A percentile compares a stretch with the other conserved stretches of the same genome.
Conservation (phyloP, 2,888 invertebrate genomes). For the Pachydiplax longipennis region DNA sequence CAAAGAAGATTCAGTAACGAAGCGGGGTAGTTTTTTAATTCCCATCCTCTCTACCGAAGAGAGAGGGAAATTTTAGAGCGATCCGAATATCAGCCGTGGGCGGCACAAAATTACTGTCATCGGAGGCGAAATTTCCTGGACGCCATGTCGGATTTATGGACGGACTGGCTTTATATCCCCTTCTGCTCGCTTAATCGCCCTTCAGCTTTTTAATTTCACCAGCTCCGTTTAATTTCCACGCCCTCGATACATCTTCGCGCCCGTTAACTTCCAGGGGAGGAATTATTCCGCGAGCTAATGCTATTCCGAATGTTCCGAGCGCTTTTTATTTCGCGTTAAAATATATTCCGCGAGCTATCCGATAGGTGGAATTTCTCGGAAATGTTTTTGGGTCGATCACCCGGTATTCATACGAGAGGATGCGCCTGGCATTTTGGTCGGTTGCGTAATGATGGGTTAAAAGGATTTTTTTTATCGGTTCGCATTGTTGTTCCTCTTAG, state of each 20-base stretch:
- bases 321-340: background rate
- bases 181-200: background rate
- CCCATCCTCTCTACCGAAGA: background rate
- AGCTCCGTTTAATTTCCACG: background rate
- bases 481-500: background rate
- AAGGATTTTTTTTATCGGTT: background rate
- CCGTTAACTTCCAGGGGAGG: background rate
- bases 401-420: background rate
- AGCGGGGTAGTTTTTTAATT: background rate
- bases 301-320: background rate
- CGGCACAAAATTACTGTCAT: background rate
- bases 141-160: background rate
- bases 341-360: background rate
- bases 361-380: background rate
- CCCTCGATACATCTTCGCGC: background rate
- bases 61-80: background rate
- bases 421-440: background rate
- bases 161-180: background rate
- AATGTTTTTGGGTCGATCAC: background rate
- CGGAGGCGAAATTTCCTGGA: background rate
- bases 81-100: background rate
- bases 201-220: background rate
- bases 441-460: background rate
- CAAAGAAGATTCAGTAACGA: background rate
- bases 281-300: background rate